Percentiles rank a stretch among this genome's conserved stretches.
These are phyloP conservation scores for Caradrina kadenii DNA, from an alignment of 2,888 invertebrate genomes.

Conservation along the genomic window DNA sequence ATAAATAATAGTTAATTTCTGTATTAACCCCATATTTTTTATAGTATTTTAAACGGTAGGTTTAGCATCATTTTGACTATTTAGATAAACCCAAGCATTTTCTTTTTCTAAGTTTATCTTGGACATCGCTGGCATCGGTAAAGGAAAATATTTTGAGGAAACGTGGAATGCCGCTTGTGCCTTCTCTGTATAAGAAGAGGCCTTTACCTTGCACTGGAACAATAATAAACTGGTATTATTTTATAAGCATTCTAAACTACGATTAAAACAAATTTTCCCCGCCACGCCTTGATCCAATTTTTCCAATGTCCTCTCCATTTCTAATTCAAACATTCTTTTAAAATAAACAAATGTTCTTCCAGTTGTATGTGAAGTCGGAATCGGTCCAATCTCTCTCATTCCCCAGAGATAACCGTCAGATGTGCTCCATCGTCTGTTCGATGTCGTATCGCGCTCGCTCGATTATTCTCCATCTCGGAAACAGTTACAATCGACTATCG, in stretches of 20 bases:
- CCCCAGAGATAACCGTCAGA: slow-evolving; percentile 62
- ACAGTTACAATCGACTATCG: slow-evolving; percentile 87
- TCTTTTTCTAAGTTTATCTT: too few species aligned
- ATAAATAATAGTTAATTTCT: too few species aligned
- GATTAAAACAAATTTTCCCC: not conserved
- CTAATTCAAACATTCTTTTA: slow-evolving; percentile 11
- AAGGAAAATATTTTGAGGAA: too few species aligned
- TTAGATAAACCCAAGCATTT: too few species aligned
- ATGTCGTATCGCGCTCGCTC: slow-evolving; percentile 83
- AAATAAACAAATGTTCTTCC: slow-evolving; percentile 4
- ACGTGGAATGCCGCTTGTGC: too few species aligned
- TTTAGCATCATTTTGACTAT: too few species aligned
- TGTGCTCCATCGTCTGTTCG: slow-evolving; percentile 72
- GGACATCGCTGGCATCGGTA: too few species aligned
- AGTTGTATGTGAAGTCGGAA: slow-evolving; percentile 2
- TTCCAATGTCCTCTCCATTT: slow-evolving; percentile 19
- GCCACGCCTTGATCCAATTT: slow-evolving; percentile 8
- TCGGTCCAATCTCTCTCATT: slow-evolving; percentile 31
- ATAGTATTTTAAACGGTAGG: too few species aligned
- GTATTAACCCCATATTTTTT: too few species aligned
- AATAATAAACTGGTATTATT: too few species aligned
- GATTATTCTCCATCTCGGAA: slow-evolving; percentile 83
- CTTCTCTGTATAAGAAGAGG: too few species aligned
- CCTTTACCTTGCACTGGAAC: too few species aligned
- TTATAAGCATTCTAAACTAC: not conserved